phyloP scores from a whole-genome alignment of 1,140 invertebrate genomes.

The Drosophila kohkoa region DNA sequence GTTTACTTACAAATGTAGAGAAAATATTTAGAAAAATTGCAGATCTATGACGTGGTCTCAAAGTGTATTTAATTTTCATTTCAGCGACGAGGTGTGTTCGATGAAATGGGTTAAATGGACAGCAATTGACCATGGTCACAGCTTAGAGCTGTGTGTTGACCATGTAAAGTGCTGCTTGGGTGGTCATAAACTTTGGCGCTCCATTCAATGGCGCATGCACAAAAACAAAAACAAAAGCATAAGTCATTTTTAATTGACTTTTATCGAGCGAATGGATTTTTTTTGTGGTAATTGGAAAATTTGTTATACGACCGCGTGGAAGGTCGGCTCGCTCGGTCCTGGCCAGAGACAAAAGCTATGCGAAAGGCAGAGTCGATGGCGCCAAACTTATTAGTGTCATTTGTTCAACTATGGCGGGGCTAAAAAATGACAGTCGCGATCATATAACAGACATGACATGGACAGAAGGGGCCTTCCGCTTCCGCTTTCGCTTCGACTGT shows the following conservation, averaged over 20 bases:
- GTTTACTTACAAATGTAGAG: no score
- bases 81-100: no score
- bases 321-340: not conserved
- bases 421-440: slow-evolving; percentile 49
- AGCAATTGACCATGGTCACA: slow-evolving; percentile 4
- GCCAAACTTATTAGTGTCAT: slow-evolving; percentile 49
- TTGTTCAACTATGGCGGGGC: slow-evolving; percentile 25
- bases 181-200: slow-evolving; percentile 9
- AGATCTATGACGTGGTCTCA: no score
- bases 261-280: slow-evolving; percentile 49
- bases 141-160: slow-evolving; percentile 4
- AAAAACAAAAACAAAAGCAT: slow-evolving; percentile 48
- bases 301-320: slow-evolving; percentile 30
- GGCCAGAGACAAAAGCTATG: not conserved
- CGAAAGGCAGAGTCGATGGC: not conserved
- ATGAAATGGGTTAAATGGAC: not conserved
- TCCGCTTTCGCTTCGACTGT: not conserved
- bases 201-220: slow-evolving; percentile 23
- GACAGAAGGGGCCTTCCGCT: not conserved
- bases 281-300: slow-evolving; percentile 52
- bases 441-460: slow-evolving; percentile 24
- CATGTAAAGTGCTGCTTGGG: slow-evolving; percentile 22
- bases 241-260: slow-evolving; percentile 58
- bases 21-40: no score
- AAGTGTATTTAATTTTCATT: no score